Evolutionary conservation across 2,797 vertebrate species (phyloP), one percentile per base, ranked within the genome.

Genomic region (Eupleurogrammus muticus): DNA sequence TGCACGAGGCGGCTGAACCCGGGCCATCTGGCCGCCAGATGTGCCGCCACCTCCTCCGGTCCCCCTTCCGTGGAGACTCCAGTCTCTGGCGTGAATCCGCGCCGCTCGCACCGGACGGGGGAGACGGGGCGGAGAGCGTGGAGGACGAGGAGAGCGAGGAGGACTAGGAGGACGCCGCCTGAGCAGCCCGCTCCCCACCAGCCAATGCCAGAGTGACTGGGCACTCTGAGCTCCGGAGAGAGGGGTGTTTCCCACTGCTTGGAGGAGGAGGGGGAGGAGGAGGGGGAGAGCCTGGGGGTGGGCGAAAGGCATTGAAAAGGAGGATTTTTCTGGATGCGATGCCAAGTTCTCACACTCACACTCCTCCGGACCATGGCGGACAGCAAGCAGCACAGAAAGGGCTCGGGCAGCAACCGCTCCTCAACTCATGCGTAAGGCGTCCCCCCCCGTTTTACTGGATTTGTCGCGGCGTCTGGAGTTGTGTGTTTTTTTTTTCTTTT

Each of bases 21-120:
- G 17, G 77, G 83, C 79, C 93, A 91, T 92, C 90, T 94, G 93
- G 89, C 83, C 73, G 84, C 89, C 93, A 94, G 90, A 93, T 94
- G 91, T 89, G 79, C 34, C 76, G n/a, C 58, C 57, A 50, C 74
- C 88, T 82, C 77, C 83, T 60, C 69, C 58, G 58, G 65, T 85
- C 66, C 73, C 72, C 71, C n/a, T n/a, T 81, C 73, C 28, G 54
- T 50, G 5, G 83, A 89, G 76, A 84, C 72, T 47, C 20, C 42
- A 81, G 59, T 77, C 63, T 84, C 73, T 60, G 28, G n/a, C 80
- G 47, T 70, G 79, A 81, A 66, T 79, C 74, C 19, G 5, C 72
- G 80, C 57, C 68, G n/a, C 63, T 70, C 63, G 65, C 71, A 77
- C 81, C 81, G 84, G 63, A 79, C 69, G 38, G 56, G 38, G 56